Conservation (phyloP, 1,140 invertebrate genomes). For the Drosophila quadrilineata region DNA sequence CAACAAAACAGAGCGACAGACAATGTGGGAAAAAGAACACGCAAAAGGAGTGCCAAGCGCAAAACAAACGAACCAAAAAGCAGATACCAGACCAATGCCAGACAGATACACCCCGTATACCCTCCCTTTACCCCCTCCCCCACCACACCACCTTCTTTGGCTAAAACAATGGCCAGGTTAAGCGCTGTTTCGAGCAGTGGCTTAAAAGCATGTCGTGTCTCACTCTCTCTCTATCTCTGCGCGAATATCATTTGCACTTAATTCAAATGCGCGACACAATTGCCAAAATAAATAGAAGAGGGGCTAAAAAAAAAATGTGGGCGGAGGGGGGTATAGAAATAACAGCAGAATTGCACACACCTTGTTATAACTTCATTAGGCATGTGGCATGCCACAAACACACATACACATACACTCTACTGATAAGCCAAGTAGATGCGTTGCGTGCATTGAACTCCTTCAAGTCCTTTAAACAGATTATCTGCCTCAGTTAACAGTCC, state of each 20-base stretch:
- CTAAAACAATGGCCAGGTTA: conserved; percentile 23
- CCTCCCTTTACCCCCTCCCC: too few species aligned
- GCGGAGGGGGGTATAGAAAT: too few species aligned
- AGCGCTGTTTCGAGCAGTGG: conserved; percentile 63
- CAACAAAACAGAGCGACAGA: conserved; percentile 44
- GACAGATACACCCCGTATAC: conserved; percentile 21
- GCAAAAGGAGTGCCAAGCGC: conserved; percentile 66
- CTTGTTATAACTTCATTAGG: conserved; percentile 64
- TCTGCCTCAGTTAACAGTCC: not conserved
- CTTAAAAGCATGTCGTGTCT: conserved; percentile 64
- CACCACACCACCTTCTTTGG: too few species aligned
- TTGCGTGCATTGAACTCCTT: conserved; percentile 38
- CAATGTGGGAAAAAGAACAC: conserved; percentile 64
- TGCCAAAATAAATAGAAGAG: conserved; percentile 48
- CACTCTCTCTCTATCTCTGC: not conserved
- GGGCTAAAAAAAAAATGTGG: conserved; percentile 19
- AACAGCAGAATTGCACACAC: too few species aligned
- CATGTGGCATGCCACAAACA: too few species aligned
- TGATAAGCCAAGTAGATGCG: too few species aligned
- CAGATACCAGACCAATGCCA: conserved; percentile 45
- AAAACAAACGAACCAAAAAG: conserved; percentile 16
- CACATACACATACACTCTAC: too few species aligned
- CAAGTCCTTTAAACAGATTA: not conserved
- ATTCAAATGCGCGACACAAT: conserved; percentile 81
- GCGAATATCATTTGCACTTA: conserved; percentile 80